Conservation (phyloP, 2,797 vertebrate genomes). For the Diceros bicornis region DNA sequence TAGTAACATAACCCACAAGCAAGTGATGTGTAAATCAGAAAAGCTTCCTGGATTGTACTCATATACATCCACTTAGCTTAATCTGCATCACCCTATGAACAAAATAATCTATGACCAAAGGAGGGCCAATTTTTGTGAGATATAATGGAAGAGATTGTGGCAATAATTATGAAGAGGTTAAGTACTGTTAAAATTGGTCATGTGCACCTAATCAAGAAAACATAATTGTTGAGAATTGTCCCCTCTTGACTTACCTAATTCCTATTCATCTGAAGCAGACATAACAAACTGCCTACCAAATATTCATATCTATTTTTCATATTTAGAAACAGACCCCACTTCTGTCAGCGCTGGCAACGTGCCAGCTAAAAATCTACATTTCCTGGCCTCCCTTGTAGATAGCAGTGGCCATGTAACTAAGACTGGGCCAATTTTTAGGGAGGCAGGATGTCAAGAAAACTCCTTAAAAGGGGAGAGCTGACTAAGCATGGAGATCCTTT, state of each 20-base stretch:
- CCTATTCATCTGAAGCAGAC: conserved; percentile 42
- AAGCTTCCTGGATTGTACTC: conserved; percentile 13
- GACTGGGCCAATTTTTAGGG: background rate
- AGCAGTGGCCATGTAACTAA: conserved; percentile 11
- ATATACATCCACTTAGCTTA: conserved; percentile 19
- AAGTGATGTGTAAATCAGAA: conserved; percentile 44
- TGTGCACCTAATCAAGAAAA: conserved; percentile 46
- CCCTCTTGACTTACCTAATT: conserved; percentile 12
- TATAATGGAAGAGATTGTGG: conserved; percentile 26
- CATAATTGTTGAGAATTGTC: background rate
- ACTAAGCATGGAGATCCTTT: background rate
- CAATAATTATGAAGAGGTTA: conserved; percentile 41
- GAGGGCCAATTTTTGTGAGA: conserved; percentile 5
- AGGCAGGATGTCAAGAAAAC: conserved; percentile 7
- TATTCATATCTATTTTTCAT: background rate
- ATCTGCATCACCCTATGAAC: background rate
- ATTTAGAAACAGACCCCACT: conserved; percentile 20
- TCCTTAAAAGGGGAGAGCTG: background rate
- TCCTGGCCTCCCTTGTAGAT: background rate
- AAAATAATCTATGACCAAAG: conserved; percentile 32
- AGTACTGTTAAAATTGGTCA: conserved; percentile 17
- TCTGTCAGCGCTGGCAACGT: background rate
- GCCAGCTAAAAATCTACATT: background rate
- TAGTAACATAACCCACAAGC: conserved; percentile 42
- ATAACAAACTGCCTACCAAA: conserved; percentile 46